phyloP scores from a whole-genome alignment of 2,888 invertebrate genomes.

The Chelonus formosanus region DNA sequence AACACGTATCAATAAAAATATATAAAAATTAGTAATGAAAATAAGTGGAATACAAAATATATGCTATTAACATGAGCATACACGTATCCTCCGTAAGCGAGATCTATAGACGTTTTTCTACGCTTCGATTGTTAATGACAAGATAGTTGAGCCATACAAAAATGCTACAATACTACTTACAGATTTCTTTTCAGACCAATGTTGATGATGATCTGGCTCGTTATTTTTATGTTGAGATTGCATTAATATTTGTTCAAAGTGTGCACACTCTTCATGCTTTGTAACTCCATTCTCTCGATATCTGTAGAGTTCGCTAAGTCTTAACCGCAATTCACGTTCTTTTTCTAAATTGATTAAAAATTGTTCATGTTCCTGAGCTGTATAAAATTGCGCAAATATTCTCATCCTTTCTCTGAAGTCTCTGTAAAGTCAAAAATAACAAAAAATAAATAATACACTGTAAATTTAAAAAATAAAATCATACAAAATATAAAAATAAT shows the following conservation, averaged over 20 bases:
- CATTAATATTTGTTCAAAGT: constrained; percentile 82
- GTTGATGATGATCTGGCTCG: constrained; percentile 69
- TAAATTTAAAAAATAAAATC: too few relatives aligned
- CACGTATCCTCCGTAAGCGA: background rate
- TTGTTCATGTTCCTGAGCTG: constrained; percentile 84
- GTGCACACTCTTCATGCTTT: constrained; percentile 83
- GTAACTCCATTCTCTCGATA: constrained; percentile 89
- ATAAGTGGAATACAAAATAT: constrained; percentile 1
- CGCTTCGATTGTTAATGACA: too few relatives aligned
- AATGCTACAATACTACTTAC: constrained; percentile 64
- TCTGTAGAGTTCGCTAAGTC: constrained; percentile 83
- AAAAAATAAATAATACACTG: constrained; percentile 6
- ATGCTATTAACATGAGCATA: background rate
- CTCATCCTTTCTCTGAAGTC: constrained; percentile 85
- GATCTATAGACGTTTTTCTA: too few relatives aligned
- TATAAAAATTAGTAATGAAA: constrained; percentile 17
- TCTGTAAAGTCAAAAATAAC: constrained; percentile 62
- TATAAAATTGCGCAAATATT: constrained; percentile 88
- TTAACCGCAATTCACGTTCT: constrained; percentile 84
- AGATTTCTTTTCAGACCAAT: constrained; percentile 74
- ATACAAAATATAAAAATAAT: too few relatives aligned
- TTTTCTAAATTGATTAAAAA: constrained; percentile 81
- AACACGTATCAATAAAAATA: constrained; percentile 67
- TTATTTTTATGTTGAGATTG: constrained; percentile 69
- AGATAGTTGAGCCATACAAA: background rate